Base-by-base conservation (phyloP, 1,140 invertebrate species). In the Drosophila sp. region DNA sequence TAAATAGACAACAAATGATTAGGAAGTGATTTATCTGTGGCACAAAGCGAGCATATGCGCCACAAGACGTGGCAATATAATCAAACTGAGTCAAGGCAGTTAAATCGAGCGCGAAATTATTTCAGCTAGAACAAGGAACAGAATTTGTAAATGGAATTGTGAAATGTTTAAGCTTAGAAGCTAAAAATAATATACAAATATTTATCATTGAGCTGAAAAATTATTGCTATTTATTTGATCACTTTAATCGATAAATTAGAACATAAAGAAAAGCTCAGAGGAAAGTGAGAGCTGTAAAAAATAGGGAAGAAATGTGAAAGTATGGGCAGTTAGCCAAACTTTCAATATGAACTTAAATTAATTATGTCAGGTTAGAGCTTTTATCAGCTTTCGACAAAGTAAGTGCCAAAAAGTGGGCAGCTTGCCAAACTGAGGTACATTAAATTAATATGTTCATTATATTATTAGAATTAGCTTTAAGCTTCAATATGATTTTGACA, bases 1-100 rank as follows among this genome's bases (percentile, higher is more conserved):
- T 58, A 80, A 86, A 86, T 80, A 84, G 76, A 77, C 57, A 9
- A 66, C 29, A 67, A 75, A 74, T 63, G 77, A 58, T 80, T 78
- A 63, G 70, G 70, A 69, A 77, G 74, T 77, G 74, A 77, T 77
- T 77, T 73, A 77, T 72, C 14, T 73, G 65, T 48, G 32, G 40
- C 14, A 69, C 11, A 51, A n/a, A 48, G 6, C 16, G 25, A 53
- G 16, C 51, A 72, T 40, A 34, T 58, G 63, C 13, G 16, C 9
- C 8, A 14, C 27, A 59, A 46, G 41, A 29, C 29, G 9, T 38
- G 18, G 2, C 46, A n/a, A 51, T 27, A 9, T 38, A 65, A 65
- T 27, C 16, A 76, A 57, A 61, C 65, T 50, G 58, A 50, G 21
- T 58, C 14, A 58, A 27, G 18, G 11, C 46, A 43, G 79, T 73